Conservation (phyloP, 2,113 vertebrate genomes). For the rabbit (Oryctolagus cuniculus) region DNA sequence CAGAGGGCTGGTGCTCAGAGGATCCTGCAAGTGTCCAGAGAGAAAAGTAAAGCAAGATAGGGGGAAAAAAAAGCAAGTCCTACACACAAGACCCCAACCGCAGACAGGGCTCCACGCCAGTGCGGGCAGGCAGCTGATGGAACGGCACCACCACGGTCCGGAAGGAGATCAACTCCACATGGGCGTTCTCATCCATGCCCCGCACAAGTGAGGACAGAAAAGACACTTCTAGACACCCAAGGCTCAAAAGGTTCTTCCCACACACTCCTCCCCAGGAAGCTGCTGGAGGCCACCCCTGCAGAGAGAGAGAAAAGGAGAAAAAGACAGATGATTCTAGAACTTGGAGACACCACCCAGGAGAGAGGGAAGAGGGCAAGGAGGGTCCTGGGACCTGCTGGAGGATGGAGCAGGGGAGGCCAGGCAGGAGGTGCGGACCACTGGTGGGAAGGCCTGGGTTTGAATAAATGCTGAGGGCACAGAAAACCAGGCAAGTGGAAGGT, state of each 20-base stretch:
- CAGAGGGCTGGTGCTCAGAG: neutral
- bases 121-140: neutral
- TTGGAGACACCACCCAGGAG: neutral
- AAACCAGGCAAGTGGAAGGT: neutral
- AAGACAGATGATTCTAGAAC: neutral
- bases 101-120: no score
- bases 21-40: neutral
- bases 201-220: neutral
- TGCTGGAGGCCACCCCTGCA: neutral
- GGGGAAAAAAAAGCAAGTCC: neutral
- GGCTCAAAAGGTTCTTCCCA: neutral
- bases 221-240: neutral
- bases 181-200: neutral
- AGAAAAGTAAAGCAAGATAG: neutral
- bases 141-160: fast-evolving
- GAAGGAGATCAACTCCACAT: neutral
- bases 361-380: neutral
- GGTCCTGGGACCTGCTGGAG: no score
- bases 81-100: neutral
- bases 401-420: neutral
- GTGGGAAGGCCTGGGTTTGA: neutral
- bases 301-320: neutral
- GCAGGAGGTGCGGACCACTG: fast-evolving
- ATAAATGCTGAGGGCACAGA: neutral
- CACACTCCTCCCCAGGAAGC: neutral